A percentile compares a stretch with the other conserved stretches of the same genome.
These are phyloP conservation scores for Tromatobia lineatoria DNA, from an alignment of 2,888 invertebrate genomes.

Conservation along the genomic window DNA sequence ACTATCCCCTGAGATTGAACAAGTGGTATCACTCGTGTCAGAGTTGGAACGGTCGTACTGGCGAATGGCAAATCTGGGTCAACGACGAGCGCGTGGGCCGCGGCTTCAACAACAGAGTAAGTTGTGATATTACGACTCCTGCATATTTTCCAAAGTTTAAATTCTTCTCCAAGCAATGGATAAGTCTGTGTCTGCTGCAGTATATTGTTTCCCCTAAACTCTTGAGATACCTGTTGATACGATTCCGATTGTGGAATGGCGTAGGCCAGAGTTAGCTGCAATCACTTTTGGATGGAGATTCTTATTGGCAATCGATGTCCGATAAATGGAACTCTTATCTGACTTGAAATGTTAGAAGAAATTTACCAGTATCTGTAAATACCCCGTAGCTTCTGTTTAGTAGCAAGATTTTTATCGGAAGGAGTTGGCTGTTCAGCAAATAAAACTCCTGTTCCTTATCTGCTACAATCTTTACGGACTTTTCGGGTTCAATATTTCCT, in stretches of 20 bases:
- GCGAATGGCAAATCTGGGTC: constrained; percentile 96
- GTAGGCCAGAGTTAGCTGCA: not conserved
- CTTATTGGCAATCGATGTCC: not conserved
- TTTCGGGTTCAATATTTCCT: not conserved
- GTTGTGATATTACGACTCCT: constrained; percentile 72
- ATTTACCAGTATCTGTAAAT: not conserved
- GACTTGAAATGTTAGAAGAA: not conserved
- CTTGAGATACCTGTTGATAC: constrained; percentile 15
- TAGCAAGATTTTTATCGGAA: not conserved
- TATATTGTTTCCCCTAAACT: constrained; percentile 17
- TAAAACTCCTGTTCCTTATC: not conserved
- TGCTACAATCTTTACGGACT: not conserved
- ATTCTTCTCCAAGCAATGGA: not conserved
- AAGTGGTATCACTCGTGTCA: constrained; percentile 95
- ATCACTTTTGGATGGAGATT: constrained; percentile 5
- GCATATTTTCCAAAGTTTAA: constrained; percentile 5
- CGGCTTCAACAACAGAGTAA: constrained; percentile 95
- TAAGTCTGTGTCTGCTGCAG: not conserved
- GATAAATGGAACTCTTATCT: not conserved
- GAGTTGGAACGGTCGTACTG: constrained; percentile 95
- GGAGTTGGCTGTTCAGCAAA: not conserved
- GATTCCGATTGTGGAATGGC: constrained; percentile 8
- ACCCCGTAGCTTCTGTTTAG: not conserved
- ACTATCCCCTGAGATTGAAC: constrained; percentile 90
- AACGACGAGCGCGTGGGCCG: constrained; percentile 94